Percentiles rank a stretch among this genome's conserved stretches.
phyloP scores from a whole-genome alignment of 1,140 invertebrate species.

The Drosophila auraria region DNA sequence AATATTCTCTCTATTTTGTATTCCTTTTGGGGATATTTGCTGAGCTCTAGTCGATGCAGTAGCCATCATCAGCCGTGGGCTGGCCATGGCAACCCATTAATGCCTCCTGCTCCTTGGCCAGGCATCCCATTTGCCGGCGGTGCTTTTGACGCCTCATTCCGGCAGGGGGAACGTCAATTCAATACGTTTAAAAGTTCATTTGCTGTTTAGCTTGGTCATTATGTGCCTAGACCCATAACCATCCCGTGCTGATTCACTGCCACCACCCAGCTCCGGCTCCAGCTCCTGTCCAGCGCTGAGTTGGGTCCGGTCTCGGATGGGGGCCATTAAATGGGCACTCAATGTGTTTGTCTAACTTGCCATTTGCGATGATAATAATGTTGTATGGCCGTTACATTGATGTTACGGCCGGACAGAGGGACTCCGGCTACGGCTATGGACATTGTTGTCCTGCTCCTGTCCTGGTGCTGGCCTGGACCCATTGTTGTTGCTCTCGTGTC shows the following conservation, averaged over 20 bases:
- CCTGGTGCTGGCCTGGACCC: not conserved
- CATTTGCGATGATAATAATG: constrained; percentile 83
- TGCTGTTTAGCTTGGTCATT: constrained; percentile 81
- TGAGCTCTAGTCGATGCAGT: constrained; percentile 6
- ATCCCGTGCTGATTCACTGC: constrained; percentile 25
- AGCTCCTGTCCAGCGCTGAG: constrained; percentile 18
- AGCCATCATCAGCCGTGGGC: constrained; percentile 1
- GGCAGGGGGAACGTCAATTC: constrained; percentile 61
- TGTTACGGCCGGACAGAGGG: constrained; percentile 55
- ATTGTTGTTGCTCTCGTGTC: constrained; percentile 54
- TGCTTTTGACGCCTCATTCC: constrained; percentile 54
- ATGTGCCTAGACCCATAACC: constrained; percentile 72
- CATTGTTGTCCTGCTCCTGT: constrained; percentile 39
- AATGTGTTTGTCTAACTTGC: constrained; percentile 83
- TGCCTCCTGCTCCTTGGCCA: not conserved
- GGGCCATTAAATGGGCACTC: constrained; percentile 80
- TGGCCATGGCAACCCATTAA: constrained; percentile 41
- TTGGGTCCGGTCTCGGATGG: constrained; percentile 10
- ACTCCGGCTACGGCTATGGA: constrained; percentile 26
- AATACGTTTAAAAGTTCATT: constrained; percentile 83
- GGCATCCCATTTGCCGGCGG: constrained; percentile 23
- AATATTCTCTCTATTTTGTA: not conserved
- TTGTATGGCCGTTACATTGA: constrained; percentile 81
- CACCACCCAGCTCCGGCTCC: not conserved
- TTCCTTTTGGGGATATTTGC: constrained; percentile 13